Base-by-base conservation (phyloP, 2,888 invertebrate genomes). In the Clivina fossor region DNA sequence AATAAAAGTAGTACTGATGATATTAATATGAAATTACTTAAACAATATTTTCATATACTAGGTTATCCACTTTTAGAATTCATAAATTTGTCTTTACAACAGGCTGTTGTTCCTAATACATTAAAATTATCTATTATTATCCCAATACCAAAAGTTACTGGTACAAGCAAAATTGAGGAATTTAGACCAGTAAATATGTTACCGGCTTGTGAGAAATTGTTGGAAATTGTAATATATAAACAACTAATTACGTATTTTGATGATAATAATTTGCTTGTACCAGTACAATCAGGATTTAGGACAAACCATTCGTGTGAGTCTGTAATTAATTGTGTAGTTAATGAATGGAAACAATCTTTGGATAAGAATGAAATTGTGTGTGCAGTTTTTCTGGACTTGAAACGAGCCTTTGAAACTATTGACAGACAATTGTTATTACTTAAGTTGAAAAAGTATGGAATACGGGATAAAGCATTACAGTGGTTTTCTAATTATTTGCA, bases 121-220 rank as follows among this genome's bases (percentile, higher is more conserved):
- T 15, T 30, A 16, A 46, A 46, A 32, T 2, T 32, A 15, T 46
- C 19, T 2, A 53, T 30, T 4, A 33, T 57, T 2, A 37, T 20
- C 8, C 53, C 56, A 5, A 59, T 59, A n/a, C 54, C 37, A 2
- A 59, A 59, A 19, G 37, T 59, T 18, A 24, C 9, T 8, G 37
- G 46, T 9, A 57, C 50, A 9, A 54, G 5, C 2, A 59, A 57
- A 8, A 33, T 44, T 1, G 55, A 59, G 19, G 48, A 58, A 24
- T 48, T 11, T 20, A 48, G 58, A 40, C 54, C 54, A 20, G 30
- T 58, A 26, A 58, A 61, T 40, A 61, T 56, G 54, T 46, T 57
- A 37, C 51, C 59, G 28, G 13, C 53, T 8, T 59, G 46, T 13
- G 55, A 61, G 44, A 54, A 59, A 20, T 28, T 54, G 4, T 9